Percentiles rank a stretch among this genome's conserved stretches.
These are phyloP conservation scores for Orchesella flavescens DNA, from an alignment of 2,888 invertebrate genomes.

Conservation along the genomic window DNA sequence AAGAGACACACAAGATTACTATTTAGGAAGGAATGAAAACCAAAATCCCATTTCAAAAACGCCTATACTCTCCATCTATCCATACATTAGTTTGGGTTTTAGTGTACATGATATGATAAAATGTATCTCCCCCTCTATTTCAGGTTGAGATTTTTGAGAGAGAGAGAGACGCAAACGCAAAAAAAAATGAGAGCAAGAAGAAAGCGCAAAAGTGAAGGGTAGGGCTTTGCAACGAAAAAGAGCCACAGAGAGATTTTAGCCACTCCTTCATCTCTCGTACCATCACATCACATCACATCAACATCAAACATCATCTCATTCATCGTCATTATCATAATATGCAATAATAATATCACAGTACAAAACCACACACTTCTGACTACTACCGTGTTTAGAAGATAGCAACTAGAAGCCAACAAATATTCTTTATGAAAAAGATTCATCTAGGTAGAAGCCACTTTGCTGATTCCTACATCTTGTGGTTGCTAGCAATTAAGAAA, in stretches of 20 bases:
- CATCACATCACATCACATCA: slow-evolving; percentile 16
- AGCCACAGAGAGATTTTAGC: slow-evolving; percentile 61
- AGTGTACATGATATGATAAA: neutral
- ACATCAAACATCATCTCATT: neutral
- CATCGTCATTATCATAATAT: slow-evolving; percentile 36
- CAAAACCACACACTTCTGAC: neutral
- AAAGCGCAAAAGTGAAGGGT: slow-evolving; percentile 62
- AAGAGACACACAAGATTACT: slow-evolving; percentile 28
- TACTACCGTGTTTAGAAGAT: slow-evolving; percentile 10
- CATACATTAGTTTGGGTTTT: too few relatives aligned
- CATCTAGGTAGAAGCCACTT: too few relatives aligned
- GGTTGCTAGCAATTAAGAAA: neutral
- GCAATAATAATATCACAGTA: slow-evolving; percentile 23
- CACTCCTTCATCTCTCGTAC: slow-evolving; percentile 57
- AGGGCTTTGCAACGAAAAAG: slow-evolving; percentile 51
- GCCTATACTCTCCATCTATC: slow-evolving; percentile 39
- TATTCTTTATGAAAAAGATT: neutral
- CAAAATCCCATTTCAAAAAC: slow-evolving; percentile 55
- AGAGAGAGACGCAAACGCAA: neutral
- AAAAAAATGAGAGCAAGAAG: slow-evolving; percentile 52
- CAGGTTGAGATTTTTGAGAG: neutral
- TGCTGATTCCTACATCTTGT: too few relatives aligned
- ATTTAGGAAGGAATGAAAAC: slow-evolving; percentile 16
- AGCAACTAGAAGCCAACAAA: neutral
- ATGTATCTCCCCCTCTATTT: neutral